Evolutionary conservation across 2,797 vertebrate species (phyloP).

Genomic region (Salmo trutta): DNA sequence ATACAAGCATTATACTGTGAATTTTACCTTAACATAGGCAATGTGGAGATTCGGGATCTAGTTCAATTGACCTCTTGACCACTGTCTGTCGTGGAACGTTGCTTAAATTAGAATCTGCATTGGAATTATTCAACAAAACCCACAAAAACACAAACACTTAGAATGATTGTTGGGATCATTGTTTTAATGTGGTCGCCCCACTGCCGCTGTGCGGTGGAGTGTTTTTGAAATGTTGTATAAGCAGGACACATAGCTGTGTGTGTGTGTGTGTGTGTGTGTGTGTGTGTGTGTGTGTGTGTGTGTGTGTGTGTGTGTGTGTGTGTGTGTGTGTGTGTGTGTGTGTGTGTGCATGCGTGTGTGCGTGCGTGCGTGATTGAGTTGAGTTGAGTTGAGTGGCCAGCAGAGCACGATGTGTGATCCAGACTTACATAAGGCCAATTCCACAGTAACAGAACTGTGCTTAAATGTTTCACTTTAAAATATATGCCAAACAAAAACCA

Average conservation of each 20-base stretch:
- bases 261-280: neutral
- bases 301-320: neutral
- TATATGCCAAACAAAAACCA: too few relatives aligned
- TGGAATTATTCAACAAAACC: neutral
- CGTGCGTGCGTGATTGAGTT: conserved; percentile 2
- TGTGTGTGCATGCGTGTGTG: neutral
- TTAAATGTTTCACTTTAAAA: too few relatives aligned
- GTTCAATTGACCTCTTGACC: too few relatives aligned
- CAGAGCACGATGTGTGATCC: conserved; percentile 16
- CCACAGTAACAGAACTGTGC: too few relatives aligned
- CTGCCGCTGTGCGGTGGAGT: conserved; percentile 2
- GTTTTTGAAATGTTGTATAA: neutral
- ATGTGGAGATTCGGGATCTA: neutral
- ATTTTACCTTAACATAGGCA: neutral
- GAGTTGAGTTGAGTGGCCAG: conserved; percentile 29
- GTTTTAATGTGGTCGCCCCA: conserved; percentile 41
- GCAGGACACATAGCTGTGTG: neutral
- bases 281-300: neutral
- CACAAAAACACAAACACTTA: neutral
- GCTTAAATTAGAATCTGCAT: too few relatives aligned
- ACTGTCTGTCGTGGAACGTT: too few relatives aligned
- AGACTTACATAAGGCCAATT: conserved; percentile 15
- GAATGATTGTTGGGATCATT: conserved; percentile 48
- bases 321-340: neutral
- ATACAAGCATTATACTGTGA: too few relatives aligned